Base-by-base conservation (phyloP, 1,140 invertebrate genomes). In the Littorina saxatilis region DNA sequence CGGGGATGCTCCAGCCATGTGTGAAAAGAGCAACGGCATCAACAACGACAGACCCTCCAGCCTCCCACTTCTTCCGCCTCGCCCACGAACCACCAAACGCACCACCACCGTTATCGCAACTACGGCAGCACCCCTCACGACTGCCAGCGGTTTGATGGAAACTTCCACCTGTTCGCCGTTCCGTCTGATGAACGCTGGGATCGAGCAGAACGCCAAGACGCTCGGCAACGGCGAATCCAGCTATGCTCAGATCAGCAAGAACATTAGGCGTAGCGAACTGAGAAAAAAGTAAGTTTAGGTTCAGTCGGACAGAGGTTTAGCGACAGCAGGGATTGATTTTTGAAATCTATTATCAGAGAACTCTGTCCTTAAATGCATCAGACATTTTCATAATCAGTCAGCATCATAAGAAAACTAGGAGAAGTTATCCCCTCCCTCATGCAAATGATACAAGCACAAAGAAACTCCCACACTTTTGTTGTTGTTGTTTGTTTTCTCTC, bases 211-310 rank as follows among this genome's bases (percentile, higher is more conserved):
- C 47, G 96, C 96, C 20, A 94, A 96, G 11, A 97, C 97, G 92
- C 97, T 98, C 87, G 97, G 97, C 4, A 96, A 98, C 91, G 94
- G 94, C 75, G 90, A 94, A 0, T 94, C 96, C 82, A 97, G 96
- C 89, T 95, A 96, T 88, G 90, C 90, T 17, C 83, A 90, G 79
- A 95, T 96, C 0, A 79, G 55, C 47, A 66, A 50, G 20, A 83
- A 82, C 75, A 52, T 88, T 2, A 50, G 81, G 27, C 58, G 35
- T 5, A 52, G 58, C 68, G 83, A 84, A 29, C 52, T 85, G 13
- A 61, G 52, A 2, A 87, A 61, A 74, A 83, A 73, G 87, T 88
- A 82, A 84, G 66, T 68, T 5, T 39, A n/a, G 68, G 32, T 66
- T 15, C 0, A 58, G 27, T 1, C 17, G 3, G 17, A 58, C 1